Percentiles rank a stretch among this genome's conserved stretches.
Evolutionary conservation across 2,797 vertebrate species (phyloP).

Genomic region (Peromyscus attwateri): DNA sequence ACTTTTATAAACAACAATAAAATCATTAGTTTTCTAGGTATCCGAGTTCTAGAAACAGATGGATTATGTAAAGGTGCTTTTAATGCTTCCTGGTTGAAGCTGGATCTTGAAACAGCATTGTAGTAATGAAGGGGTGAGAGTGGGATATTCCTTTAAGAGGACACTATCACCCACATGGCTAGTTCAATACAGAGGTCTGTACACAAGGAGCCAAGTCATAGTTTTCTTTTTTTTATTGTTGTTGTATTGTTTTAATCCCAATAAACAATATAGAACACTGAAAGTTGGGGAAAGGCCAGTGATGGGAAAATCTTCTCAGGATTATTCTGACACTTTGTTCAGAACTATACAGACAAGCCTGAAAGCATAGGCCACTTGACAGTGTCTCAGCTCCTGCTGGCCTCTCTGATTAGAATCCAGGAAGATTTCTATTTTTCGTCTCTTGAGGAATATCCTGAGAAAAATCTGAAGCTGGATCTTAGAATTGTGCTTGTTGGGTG

Average conservation of each 20-base stretch:
- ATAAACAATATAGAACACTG: neutral
- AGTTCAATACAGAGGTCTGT: neutral
- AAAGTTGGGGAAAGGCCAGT: neutral
- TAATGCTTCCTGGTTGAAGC: neutral
- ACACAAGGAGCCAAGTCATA: neutral
- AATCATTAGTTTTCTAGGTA: neutral
- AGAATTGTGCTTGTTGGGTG: neutral
- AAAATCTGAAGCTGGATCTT: neutral
- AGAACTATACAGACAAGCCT: neutral
- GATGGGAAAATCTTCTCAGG: neutral
- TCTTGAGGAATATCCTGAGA: slow-evolving; percentile 9
- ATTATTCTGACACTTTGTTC: neutral
- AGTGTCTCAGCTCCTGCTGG: neutral
- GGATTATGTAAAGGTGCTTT: neutral
- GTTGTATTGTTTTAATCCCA: neutral
- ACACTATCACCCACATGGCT: neutral
- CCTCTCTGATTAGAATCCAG: neutral
- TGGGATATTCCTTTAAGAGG: neutral
- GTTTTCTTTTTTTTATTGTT: neutral
- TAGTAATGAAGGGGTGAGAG: neutral
- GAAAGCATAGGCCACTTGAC: neutral
- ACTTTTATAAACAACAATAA: neutral
- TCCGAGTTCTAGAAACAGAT: neutral
- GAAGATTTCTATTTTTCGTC: neutral
- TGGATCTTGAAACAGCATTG: neutral